Base-by-base conservation (phyloP, 1,140 invertebrate species). In the Lithobius niger region DNA sequence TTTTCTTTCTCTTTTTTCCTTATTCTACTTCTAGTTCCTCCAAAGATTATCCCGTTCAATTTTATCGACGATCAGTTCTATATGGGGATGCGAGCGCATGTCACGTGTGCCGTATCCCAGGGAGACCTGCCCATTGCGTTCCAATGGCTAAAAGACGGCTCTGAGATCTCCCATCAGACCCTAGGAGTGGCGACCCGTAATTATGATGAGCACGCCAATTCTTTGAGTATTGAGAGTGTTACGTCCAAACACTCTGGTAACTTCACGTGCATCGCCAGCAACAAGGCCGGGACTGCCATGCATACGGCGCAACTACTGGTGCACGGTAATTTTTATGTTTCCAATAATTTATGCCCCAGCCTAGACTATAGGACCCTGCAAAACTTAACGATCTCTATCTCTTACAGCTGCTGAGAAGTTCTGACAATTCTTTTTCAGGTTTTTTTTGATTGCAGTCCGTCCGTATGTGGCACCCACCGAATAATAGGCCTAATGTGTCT, bases 81-180 rank as follows among this genome's bases (percentile, higher is more conserved):
- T 66, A 84, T 87, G 76, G 85, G 84, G 67, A 84, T 87, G 77
- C 79, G 86, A 67, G 86, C 86, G 48, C 79, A 84, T 63, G 80
- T 86, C 64, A 82, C 88, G 61, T 91, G 87, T 75, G 83, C 84
- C 61, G 84, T 89, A 61, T 83, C 82, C 69, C 79, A 82, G 64
- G 84, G 84, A 60, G 84, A 86, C 71, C 77, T 80, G 59, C 84
- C 84, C 40, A 69, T 87, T 10, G 6, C 13, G 44, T 47, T 47
- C 22, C 15, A 21, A 6, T 47, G 44, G 44, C 44, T 47, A 6
- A 47, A 47, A 62, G 85, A 92, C 68, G 85, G 83, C 25, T 72
- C 77, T n/a, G 21, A 78, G 2, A 6, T 21, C 44, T 18, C 22
- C 6, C 22, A 13, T 15, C 22, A 13, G 10, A 15, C 44, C 10